phyloP scores from a whole-genome alignment of 2,888 invertebrate species.

The Folsomia candida region DNA sequence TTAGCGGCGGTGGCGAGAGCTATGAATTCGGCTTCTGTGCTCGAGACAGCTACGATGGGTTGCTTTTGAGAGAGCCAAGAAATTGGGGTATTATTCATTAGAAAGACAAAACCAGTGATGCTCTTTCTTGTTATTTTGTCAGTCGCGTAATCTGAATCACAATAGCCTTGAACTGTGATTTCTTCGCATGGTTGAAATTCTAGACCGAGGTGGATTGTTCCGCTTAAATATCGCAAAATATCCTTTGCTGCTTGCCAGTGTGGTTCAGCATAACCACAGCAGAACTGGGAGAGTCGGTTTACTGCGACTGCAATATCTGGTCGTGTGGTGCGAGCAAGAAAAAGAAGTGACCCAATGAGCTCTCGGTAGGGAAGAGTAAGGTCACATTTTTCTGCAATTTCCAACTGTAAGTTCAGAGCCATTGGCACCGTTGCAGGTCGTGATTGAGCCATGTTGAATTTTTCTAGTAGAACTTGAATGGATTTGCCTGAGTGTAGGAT shows the following conservation, averaged over 20 bases:
- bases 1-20: constrained; percentile 28
- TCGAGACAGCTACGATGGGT: constrained; percentile 28
- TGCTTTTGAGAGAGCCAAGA: constrained; percentile 41
- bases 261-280: constrained; percentile 26
- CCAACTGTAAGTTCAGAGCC: constrained; percentile 9
- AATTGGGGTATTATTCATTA: constrained; percentile 12
- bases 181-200: background rate
- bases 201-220: background rate
- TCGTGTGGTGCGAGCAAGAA: constrained; percentile 37
- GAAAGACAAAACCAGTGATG: constrained; percentile 38
- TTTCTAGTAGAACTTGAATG: constrained; percentile 13
- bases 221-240: constrained; percentile 29
- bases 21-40: constrained; percentile 45
- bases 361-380: constrained; percentile 30
- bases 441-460: constrained; percentile 27
- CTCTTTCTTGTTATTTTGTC: constrained; percentile 38
- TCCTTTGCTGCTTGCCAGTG: constrained; percentile 44
- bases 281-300: constrained; percentile 41
- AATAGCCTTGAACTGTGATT: constrained; percentile 27
- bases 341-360: constrained; percentile 45
- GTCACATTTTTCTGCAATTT: background rate
- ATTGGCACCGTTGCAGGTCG: constrained; percentile 21
- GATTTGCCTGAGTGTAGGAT: constrained; percentile 20
- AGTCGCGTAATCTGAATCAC: constrained; percentile 44
- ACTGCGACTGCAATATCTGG: constrained; percentile 48